A percentile compares a stretch with the other conserved stretches of the same genome.
Conservation (phyloP, 2,113 vertebrate genomes). For the Okapia johnstoni region DNA sequence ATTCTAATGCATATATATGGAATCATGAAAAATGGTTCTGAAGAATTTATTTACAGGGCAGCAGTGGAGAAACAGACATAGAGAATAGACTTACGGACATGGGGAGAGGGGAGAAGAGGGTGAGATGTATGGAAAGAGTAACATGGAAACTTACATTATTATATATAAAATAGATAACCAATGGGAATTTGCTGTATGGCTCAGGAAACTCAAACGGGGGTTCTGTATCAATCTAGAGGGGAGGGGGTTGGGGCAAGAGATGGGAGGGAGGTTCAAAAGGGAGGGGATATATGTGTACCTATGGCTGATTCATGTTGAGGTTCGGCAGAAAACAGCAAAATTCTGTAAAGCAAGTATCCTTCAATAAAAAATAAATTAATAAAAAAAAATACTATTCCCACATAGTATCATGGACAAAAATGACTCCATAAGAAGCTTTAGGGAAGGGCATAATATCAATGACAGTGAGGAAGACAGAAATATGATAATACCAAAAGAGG, state of each 20-base stretch:
- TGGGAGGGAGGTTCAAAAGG: background rate
- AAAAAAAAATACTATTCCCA: background rate
- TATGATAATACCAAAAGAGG: no score
- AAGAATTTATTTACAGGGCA: background rate
- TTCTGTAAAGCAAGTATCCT: background rate
- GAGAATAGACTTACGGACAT: background rate
- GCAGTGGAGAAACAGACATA: background rate
- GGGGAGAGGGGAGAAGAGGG: background rate
- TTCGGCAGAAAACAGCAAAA: background rate
- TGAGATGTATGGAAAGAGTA: background rate
- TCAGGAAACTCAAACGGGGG: background rate
- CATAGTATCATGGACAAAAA: background rate
- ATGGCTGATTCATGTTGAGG: background rate
- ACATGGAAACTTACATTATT: background rate
- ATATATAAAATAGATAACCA: background rate
- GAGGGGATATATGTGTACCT: background rate
- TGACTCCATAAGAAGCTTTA: background rate
- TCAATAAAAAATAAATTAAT: background rate
- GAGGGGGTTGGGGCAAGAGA: background rate
- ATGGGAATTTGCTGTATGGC: background rate
- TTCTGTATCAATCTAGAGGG: background rate
- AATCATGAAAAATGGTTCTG: background rate
- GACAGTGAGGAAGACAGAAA: background rate
- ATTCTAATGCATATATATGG: background rate
- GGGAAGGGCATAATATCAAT: background rate